Evolutionary conservation across 2,888 invertebrate species (phyloP), one percentile per base, ranked within the genome.

Genomic region (Pseudococcus jackbeardsleyi): DNA sequence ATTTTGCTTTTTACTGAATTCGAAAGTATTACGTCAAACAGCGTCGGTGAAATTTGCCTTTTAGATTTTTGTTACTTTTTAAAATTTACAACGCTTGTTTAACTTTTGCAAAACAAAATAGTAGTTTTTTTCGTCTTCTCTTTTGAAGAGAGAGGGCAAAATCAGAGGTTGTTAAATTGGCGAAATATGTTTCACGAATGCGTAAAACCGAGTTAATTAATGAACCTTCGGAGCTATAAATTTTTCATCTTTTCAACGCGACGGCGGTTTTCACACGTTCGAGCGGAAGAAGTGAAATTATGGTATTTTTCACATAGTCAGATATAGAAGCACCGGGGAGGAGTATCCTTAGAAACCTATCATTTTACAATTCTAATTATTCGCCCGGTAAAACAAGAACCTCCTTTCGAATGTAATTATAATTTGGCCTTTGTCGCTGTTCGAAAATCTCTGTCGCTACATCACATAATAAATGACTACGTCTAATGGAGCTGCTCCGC

Each of bases 331-430:
- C 22, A n/a, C 19, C 19, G 19, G 19, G 19, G 46, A 82, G n/a
- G 79, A 19, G 79, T 46, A 46, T 82, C 79, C 79, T 82, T 82
- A 46, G 79, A 48, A 72, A 72, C 46, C 48, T 86, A 86, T 86
- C 86, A 72, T 86, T 86, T 86, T 86, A 86, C 86, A 33, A 86
- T 86, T 48, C 86, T 86, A 86, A 86, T 86, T 86, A 86, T 68
- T 86, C 86, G 46, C 68, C 64, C 86, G 86, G 46, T 86, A 86
- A 86, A 72, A 72, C 68, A 72, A 72, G 86, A 68, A 86, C 86
- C 86, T 86, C 86, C 86, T 86, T 86, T 39, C 68, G 68, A 86
- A 86, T 46, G 68, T 86, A 86, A 86, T 86, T 86, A 86, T 72
- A 72, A 86, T 72, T 86, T 86, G 46, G 68, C 64, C 68, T 68